Evolutionary conservation across 2,797 vertebrate species (phyloP).

Genomic region (Rachycentron canadum): DNA sequence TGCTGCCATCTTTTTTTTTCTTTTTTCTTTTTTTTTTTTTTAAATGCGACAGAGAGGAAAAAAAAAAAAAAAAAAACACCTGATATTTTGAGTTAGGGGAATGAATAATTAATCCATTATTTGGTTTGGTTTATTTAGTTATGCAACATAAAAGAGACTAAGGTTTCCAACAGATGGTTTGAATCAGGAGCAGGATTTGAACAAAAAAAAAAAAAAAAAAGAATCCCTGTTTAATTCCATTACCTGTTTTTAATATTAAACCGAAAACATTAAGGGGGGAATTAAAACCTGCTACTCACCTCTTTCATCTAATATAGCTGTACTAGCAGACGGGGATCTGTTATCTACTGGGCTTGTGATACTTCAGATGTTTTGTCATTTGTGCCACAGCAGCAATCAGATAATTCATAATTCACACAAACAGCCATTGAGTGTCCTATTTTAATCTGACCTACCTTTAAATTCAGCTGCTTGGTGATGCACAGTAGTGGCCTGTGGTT

Average conservation of each 20-base stretch:
- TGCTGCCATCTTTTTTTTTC: constrained; percentile 45
- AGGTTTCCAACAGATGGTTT: constrained; percentile 29
- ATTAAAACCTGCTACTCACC: neutral
- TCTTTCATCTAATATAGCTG: neutral
- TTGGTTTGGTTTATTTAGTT: constrained; percentile 47
- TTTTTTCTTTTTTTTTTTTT: constrained; percentile 37
- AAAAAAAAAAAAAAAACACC: constrained; percentile 28
- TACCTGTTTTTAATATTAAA: constrained; percentile 1
- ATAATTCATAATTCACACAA: constrained; percentile 52
- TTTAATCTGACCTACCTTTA: constrained; percentile 36
- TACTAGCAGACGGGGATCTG: constrained; percentile 14
- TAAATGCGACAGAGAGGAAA: constrained; percentile 33
- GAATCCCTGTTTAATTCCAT: neutral
- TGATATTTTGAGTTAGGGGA: constrained; percentile 32
- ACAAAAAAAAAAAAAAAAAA: constrained; percentile 1
- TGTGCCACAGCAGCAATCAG: constrained; percentile 38
- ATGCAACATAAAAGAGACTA: constrained; percentile 24
- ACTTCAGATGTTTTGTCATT: constrained; percentile 34
- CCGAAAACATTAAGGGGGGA: constrained; percentile 5
- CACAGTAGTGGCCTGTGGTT: neutral
- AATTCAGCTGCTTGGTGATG: constrained; percentile 17
- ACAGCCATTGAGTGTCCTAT: constrained; percentile 33
- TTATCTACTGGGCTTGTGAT: constrained; percentile 18
- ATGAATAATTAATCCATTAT: constrained; percentile 48
- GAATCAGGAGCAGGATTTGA: constrained; percentile 13